A percentile compares a stretch with the other conserved stretches of the same genome.
Conservation (phyloP, 2,888 invertebrate species). For the Petrolisthes cinctipes region DNA sequence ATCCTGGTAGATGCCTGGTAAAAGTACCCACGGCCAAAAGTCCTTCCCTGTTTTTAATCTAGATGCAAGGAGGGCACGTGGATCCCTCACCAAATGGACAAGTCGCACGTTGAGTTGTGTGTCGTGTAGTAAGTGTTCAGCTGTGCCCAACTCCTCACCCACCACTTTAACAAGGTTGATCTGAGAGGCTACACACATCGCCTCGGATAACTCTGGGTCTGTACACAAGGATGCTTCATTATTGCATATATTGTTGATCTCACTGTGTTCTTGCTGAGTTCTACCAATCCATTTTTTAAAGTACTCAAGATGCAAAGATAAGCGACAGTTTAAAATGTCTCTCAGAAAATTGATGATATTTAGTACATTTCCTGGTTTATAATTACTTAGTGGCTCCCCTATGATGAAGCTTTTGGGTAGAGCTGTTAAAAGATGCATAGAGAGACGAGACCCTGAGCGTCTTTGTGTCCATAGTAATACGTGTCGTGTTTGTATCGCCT, state of each 20-base stretch:
- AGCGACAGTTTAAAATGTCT: conserved; percentile 7
- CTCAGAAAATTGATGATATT: conserved; percentile 9
- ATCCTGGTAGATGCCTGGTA: too few species aligned
- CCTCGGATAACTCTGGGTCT: neutral
- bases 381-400: conserved; percentile 20
- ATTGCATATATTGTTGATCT: neutral
- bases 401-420: conserved; percentile 2
- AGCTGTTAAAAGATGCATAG: neutral
- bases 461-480: conserved; percentile 33
- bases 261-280: neutral
- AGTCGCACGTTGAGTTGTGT: neutral
- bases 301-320: neutral
- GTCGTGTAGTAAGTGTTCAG: neutral
- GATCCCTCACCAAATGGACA: too few species aligned
- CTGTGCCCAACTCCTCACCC: neutral
- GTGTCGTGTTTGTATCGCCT: neutral
- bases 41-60: too few species aligned
- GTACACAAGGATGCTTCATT: neutral
- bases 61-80: too few species aligned
- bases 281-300: neutral
- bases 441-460: conserved; percentile 25
- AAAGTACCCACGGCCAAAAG: too few species aligned
- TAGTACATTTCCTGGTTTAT: neutral
- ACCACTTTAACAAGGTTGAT: neutral
- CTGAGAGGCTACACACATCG: conserved; percentile 15